These are phyloP conservation scores for Apeira syringaria DNA, from an alignment of 2,888 invertebrate species.

Conservation along the genomic window DNA sequence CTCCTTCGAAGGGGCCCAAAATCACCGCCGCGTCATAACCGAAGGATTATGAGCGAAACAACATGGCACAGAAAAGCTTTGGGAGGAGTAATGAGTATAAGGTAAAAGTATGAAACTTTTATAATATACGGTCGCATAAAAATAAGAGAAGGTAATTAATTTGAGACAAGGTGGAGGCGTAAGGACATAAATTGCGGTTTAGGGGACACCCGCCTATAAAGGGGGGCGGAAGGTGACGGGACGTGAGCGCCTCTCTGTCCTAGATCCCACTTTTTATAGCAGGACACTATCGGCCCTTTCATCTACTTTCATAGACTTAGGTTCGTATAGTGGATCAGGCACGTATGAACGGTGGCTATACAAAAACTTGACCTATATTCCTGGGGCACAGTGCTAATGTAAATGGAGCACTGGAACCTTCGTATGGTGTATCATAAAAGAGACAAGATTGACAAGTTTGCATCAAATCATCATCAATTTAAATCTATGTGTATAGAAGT, in stretches of 20 bases:
- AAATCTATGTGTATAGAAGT: too few relatives aligned
- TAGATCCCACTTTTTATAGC: slow-evolving; percentile 74
- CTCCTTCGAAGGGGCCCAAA: slow-evolving; percentile 10
- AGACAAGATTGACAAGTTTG: too few relatives aligned
- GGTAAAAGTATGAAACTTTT: slow-evolving; percentile 22
- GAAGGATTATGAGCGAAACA: slow-evolving; percentile 26
- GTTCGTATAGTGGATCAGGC: slow-evolving; percentile 75
- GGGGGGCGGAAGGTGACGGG: slow-evolving; percentile 66
- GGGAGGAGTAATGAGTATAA: slow-evolving; percentile 26
- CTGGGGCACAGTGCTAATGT: slow-evolving; percentile 46
- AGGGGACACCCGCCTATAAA: slow-evolving; percentile 69
- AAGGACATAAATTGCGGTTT: slow-evolving; percentile 68
- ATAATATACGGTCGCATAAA: slow-evolving; percentile 47
- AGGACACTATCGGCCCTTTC: slow-evolving; percentile 73
- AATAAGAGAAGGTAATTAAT: slow-evolving; percentile 47
- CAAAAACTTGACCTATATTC: slow-evolving; percentile 69
- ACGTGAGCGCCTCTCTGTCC: slow-evolving; percentile 59
- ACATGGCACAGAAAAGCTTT: slow-evolving; percentile 20
- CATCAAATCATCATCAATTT: too few relatives aligned
- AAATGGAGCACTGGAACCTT: too few relatives aligned
- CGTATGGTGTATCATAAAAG: too few relatives aligned
- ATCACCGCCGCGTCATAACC: slow-evolving; percentile 19
- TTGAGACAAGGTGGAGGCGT: slow-evolving; percentile 44
- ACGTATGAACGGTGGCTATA: slow-evolving; percentile 57
- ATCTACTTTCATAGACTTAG: slow-evolving; percentile 72